phyloP scores from a whole-genome alignment of 1,140 invertebrate species.

The Leptinotarsa texana region DNA sequence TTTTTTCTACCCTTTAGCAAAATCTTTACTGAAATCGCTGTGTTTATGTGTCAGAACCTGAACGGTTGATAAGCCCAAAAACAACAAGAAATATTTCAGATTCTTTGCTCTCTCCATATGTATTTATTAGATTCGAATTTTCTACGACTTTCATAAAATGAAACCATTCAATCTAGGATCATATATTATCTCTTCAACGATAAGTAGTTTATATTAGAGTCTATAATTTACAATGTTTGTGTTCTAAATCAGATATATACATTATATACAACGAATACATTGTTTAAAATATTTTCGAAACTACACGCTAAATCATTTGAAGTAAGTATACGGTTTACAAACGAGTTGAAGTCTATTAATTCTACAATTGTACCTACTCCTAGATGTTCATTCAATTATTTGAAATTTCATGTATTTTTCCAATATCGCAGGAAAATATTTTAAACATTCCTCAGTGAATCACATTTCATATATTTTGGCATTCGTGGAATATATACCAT shows the following conservation, averaged over 20 bases:
- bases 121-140: background rate
- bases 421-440: constrained; percentile 40
- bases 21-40: too few relatives aligned
- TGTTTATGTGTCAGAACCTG: too few relatives aligned
- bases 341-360: background rate
- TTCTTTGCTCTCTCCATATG: too few relatives aligned
- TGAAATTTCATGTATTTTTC: background rate
- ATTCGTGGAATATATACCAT: background rate
- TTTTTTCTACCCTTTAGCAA: too few relatives aligned
- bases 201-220: constrained; percentile 45
- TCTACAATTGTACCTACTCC: background rate
- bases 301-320: constrained; percentile 23
- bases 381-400: background rate
- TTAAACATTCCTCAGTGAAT: constrained; percentile 35
- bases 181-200: constrained; percentile 52
- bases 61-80: too few relatives aligned
- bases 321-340: background rate
- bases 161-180: constrained; percentile 35
- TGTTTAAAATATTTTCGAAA: constrained; percentile 46
- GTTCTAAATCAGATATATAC: constrained; percentile 46
- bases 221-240: constrained; percentile 51
- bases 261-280: constrained; percentile 45
- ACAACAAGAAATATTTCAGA: too few relatives aligned
- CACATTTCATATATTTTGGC: background rate
- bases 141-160: background rate